Base-by-base conservation (phyloP, 2,888 invertebrate genomes). In the Suillia variegata region DNA sequence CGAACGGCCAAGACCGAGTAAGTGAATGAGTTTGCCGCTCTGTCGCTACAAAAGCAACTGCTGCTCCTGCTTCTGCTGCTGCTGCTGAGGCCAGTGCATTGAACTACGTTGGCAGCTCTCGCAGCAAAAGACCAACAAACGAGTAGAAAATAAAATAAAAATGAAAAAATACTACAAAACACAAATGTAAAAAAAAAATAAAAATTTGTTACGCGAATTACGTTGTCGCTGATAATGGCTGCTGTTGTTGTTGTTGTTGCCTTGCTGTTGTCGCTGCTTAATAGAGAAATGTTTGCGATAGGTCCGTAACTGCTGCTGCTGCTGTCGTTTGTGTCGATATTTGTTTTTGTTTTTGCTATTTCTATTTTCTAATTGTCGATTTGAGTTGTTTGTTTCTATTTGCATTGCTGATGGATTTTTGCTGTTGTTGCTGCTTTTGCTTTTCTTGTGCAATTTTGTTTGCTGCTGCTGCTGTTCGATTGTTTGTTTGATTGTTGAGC, bases 211-310 rank as follows among this genome's bases (percentile, higher is more conserved):
- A 45, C 42, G 54, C 42, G 54, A 54, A 54, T 54, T 45, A 54
- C 50, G 50, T 50, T 50, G 50, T 50, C 50, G 50, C 59, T 62
- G 52, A 52, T 57, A 22, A 56, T 57, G 57, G 49, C 45, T 8
- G 10, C 2, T 15, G 48, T 24, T 47, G 38, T 26, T 55, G 38
- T 26, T 24, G 13, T n/a, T 47, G 55, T 17, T 54, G 17, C n/a
- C n/a, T 18, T 45, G 54, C 10, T 38, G 52, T 10, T 31, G 24
- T 56, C 2, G 42, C 54, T 52, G 56, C 54, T 60, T 50, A 53
- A 56, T 64, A 60, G 13, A 12, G 22, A 57, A 50, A 15, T 15
- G 50, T 50, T 22, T 50, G 50, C 50, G 50, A 50, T 50, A 50
- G 50, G 50, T 50, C 50, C 5, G 24, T n/a, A 10, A 17, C 50